A percentile compares a stretch with the other conserved stretches of the same genome.
Conservation (phyloP, 2,113 vertebrate species). For the Ptilonorhynchus violaceus region DNA sequence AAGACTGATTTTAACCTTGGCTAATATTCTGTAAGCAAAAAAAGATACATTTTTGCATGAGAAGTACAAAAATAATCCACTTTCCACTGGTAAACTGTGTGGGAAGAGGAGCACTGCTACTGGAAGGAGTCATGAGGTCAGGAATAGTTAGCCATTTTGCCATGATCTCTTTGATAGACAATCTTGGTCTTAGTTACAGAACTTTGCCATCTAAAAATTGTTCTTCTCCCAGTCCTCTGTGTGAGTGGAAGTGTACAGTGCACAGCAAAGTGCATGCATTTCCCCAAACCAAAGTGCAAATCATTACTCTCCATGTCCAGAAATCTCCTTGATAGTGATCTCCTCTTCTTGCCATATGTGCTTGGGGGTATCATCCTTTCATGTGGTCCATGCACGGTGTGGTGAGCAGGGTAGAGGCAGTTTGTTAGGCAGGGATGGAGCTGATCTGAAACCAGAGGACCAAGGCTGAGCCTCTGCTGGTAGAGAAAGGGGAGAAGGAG, state of each 20-base stretch:
- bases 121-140: not conserved
- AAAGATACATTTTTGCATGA: not conserved
- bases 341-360: rapidly evolving
- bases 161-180: not conserved
- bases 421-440: not conserved
- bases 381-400: rapidly evolving
- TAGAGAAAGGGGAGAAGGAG: not conserved
- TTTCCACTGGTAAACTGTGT: slow-evolving; percentile 6
- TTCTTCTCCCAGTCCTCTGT: not conserved
- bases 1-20: not conserved
- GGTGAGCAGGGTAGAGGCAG: not conserved
- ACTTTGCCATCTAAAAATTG: not conserved
- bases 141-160: not conserved
- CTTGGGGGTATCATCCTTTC: not conserved
- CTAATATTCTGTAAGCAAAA: slow-evolving; percentile 33
- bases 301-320: not conserved
- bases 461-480: not conserved
- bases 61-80: not conserved
- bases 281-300: not conserved
- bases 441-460: not conserved
- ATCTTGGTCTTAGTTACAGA: not conserved
- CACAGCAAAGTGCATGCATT: not conserved
- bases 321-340: rapidly evolving
- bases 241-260: not conserved
- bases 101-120: not conserved